phyloP scores from a whole-genome alignment of 2,113 vertebrate genomes.

The Passer montanus region DNA sequence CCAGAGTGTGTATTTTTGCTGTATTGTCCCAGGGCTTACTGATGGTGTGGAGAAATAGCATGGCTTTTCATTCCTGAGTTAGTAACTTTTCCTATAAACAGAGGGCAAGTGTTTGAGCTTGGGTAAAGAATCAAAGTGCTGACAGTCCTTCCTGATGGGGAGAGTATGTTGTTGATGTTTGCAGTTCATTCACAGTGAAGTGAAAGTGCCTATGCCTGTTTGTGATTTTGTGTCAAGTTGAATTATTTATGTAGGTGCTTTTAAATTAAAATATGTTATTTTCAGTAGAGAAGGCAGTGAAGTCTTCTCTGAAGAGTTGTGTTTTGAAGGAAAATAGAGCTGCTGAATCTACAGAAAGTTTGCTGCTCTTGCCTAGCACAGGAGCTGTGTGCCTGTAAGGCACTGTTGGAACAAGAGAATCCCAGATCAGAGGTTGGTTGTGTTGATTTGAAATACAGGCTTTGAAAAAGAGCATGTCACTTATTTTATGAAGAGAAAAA shows the following conservation, averaged over 20 bases:
- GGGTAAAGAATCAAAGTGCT: neutral
- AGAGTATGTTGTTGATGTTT: neutral
- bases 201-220: neutral
- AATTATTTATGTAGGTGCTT: neutral
- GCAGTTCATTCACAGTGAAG: neutral
- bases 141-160: neutral
- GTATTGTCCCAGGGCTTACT: neutral
- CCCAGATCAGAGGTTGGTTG: neutral
- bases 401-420: neutral
- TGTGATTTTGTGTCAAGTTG: neutral
- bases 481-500: neutral
- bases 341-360: neutral
- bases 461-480: neutral
- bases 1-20: neutral
- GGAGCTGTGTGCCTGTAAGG: neutral
- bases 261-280: neutral
- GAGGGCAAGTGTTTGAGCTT: neutral
- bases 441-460: conserved; percentile 9
- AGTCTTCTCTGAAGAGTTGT: neutral
- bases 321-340: neutral
- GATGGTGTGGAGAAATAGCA: neutral
- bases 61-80: neutral
- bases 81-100: neutral
- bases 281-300: neutral
- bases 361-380: neutral